Percentiles rank a stretch among this genome's conserved stretches.
Evolutionary conservation across 2,113 vertebrate genomes (phyloP).

Genomic region (Microcebus jonahi): DNA sequence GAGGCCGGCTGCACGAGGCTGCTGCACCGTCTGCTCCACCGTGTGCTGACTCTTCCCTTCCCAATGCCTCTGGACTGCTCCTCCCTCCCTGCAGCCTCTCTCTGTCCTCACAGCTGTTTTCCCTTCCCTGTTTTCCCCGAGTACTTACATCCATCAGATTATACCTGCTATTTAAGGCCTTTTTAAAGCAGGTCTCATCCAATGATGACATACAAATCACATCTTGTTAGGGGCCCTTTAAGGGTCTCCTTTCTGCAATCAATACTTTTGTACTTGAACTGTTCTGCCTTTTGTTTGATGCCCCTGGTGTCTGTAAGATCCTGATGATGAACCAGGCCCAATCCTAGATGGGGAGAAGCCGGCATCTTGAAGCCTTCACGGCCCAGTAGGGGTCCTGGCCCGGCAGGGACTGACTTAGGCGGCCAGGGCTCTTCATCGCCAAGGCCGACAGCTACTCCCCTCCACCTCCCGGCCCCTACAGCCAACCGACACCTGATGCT

Average conservation of each 20-base stretch:
- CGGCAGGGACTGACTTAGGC: not conserved
- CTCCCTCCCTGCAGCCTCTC: not conserved
- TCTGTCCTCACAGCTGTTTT: not conserved
- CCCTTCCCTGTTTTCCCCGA: not conserved
- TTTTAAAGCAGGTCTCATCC: not conserved
- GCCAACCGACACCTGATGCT: not conserved
- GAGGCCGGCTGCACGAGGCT: rapidly evolving
- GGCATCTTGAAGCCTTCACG: not conserved
- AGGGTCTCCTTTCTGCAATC: not conserved
- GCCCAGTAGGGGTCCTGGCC: not conserved
- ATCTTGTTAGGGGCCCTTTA: not conserved
- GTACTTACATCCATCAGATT: not conserved
- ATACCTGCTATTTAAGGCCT: not conserved
- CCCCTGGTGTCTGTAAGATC: not conserved
- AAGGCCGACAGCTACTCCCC: not conserved
- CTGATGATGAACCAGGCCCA: not conserved
- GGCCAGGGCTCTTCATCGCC: not conserved
- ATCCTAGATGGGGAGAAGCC: not conserved
- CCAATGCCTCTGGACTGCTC: no score
- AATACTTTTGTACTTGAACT: not conserved
- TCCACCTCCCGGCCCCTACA: not conserved
- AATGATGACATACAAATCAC: not conserved
- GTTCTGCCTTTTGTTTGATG: not conserved
- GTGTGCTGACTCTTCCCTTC: not conserved
- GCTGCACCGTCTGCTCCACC: not conserved